These are phyloP conservation scores for Tenthredo mesomela DNA, from an alignment of 2,888 invertebrate genomes.

Conservation along the genomic window DNA sequence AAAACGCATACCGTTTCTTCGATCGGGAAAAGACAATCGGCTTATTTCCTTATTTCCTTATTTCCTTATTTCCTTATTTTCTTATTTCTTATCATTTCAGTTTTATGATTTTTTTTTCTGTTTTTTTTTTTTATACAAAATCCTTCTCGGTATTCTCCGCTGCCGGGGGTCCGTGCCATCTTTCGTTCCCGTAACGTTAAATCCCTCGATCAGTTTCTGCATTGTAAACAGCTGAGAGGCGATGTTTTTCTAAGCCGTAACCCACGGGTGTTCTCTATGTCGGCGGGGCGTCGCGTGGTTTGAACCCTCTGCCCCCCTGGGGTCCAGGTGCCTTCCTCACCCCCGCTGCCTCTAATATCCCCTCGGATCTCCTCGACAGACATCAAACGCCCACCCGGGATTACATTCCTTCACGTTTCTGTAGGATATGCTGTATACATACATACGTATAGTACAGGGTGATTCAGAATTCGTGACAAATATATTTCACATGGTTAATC, in stretches of 20 bases:
- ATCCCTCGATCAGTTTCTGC: conserved; percentile 61
- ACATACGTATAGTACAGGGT: background rate
- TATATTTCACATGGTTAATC: background rate
- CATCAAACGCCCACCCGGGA: conserved; percentile 71
- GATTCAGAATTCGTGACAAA: background rate
- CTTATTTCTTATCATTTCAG: background rate
- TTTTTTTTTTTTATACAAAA: background rate
- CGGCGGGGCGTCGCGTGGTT: conserved; percentile 48
- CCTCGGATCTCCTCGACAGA: conserved; percentile 61
- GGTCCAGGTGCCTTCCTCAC: conserved; percentile 49
- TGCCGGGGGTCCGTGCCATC: conserved; percentile 8
- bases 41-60: background rate
- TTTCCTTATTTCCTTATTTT: background rate
- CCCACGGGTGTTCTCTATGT: conserved; percentile 59
- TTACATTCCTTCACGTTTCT: conserved; percentile 62
- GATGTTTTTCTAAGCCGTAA: conserved; percentile 58
- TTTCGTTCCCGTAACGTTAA: conserved; percentile 47
- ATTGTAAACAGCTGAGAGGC: conserved; percentile 58
- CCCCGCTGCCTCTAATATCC: conserved; percentile 37
- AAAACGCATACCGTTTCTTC: background rate
- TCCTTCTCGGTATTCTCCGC: background rate
- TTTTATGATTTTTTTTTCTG: background rate
- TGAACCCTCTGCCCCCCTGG: conserved; percentile 36
- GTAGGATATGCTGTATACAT: conserved; percentile 32
- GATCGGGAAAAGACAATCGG: background rate